Conservation (phyloP, 2,797 vertebrate genomes). For the Phoeniculus purpureus region DNA sequence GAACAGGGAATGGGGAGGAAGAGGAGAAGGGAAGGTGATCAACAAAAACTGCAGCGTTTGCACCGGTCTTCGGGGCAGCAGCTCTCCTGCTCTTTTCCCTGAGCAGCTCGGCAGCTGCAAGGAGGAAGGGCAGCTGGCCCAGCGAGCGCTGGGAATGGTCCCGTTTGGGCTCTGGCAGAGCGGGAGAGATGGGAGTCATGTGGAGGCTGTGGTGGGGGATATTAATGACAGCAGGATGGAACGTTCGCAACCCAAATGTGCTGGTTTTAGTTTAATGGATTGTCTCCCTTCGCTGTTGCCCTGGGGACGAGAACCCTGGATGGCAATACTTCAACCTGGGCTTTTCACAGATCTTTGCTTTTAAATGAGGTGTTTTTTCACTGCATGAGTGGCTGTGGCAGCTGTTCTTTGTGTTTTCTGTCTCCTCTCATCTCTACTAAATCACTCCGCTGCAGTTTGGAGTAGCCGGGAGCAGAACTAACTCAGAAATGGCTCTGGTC, state of each 20-base stretch:
- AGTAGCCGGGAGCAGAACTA: constrained; percentile 67
- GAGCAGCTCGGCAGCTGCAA: background rate
- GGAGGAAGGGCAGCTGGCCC: background rate
- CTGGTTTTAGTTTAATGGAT: constrained; percentile 81
- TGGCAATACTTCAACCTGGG: constrained; percentile 74
- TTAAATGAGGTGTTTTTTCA: constrained; percentile 77
- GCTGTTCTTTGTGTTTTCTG: constrained; percentile 75
- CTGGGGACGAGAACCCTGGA: constrained; percentile 68
- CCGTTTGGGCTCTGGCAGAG: background rate
- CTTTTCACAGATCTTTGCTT: constrained; percentile 77
- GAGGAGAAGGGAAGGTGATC: background rate
- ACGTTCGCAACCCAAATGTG: constrained; percentile 52
- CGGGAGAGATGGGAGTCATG: background rate
- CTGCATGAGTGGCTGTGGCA: constrained; percentile 79
- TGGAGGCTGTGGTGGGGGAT: background rate
- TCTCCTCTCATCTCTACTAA: constrained; percentile 76
- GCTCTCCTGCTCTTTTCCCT: background rate
- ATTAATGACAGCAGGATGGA: constrained; percentile 20
- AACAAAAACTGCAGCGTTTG: background rate
- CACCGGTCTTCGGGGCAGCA: background rate
- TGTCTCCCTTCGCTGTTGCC: constrained; percentile 69
- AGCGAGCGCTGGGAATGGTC: background rate
- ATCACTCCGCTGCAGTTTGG: constrained; percentile 71
- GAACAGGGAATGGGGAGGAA: background rate
- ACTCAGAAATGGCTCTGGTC: constrained; percentile 61